Base-by-base conservation (phyloP, 2,888 invertebrate genomes). In the Morpho helenor region DNA sequence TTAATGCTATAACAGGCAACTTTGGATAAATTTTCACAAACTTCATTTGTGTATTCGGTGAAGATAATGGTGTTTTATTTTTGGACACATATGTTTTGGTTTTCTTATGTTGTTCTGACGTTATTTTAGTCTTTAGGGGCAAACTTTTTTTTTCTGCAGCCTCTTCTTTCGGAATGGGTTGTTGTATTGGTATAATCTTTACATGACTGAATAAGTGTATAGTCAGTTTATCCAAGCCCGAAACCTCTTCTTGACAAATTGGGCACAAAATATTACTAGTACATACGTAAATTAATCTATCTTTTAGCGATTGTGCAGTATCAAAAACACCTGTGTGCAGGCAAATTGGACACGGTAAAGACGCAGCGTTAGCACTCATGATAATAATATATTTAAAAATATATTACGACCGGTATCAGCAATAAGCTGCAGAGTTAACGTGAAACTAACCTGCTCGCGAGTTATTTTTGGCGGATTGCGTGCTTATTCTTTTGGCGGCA, bases 121-220 rank as follows among this genome's bases (percentile, higher is more conserved):
- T 48, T 52, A 68, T 61, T 49, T 63, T 66, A 66, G 72, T 71
- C 54, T 73, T 77, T 67, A 77, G 76, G 41, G 55, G 73, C 41
- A 61, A 44, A 69, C 72, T 72, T 61, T 61, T 69, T 68, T 69
- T 71, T 39, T 69, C 66, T 49, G 48, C 49, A 42, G 52, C 59
- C 60, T 67, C 66, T 58, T 67, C 69, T 65, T 71, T 74, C 67
- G 68, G 70, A 61, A 61, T 41, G 50, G 52, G 61, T 56, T 64
- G 70, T 67, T 72, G 81, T 60, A 69, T 68, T 52, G 72, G 66
- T 65, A 80, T 66, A 59, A 92, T 74, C 66, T 85, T 84, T 5
- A 93, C 92, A 76, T 96, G 96, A 61, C 94, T 94, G 74, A 96
- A 96, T 66, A 96, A 87, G 81, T 96, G 96, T 73, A 96, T 95